Percentiles rank a stretch among this genome's conserved stretches.
Evolutionary conservation across 2,888 invertebrate genomes (phyloP).

Genomic region (Habrosyne pyritoides): DNA sequence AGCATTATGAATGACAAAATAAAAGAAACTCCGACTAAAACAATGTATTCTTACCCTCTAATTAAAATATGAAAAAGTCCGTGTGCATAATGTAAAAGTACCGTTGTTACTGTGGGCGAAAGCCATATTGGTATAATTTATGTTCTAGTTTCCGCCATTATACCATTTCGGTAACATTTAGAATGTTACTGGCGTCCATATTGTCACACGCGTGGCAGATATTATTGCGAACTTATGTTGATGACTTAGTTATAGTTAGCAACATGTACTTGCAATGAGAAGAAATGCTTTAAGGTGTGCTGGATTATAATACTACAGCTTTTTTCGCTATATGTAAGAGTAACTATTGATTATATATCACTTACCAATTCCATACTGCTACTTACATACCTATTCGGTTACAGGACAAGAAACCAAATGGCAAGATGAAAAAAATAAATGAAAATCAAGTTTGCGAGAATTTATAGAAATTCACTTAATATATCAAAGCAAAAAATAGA

Average conservation of each 20-base stretch:
- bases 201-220: neutral
- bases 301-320: neutral
- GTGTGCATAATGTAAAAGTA: conserved; percentile 37
- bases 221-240: neutral
- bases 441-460: no score
- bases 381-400: no score
- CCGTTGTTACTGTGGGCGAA: conserved; percentile 26
- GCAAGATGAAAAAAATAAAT: no score
- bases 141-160: conserved; percentile 15
- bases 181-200: neutral
- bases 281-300: neutral
- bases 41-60: conserved; percentile 33
- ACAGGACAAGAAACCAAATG: no score
- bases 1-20: no score
- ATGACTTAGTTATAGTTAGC: neutral
- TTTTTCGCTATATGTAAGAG: no score
- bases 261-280: neutral
- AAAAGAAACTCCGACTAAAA: neutral
- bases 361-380: no score
- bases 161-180: conserved; percentile 20
- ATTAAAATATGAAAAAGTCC: conserved; percentile 32
- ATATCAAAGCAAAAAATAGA: no score
- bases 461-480: no score
- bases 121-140: conserved; percentile 29
- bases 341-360: no score